These are phyloP conservation scores for Polyploca ridens DNA, from an alignment of 2,888 invertebrate species.

Conservation along the genomic window DNA sequence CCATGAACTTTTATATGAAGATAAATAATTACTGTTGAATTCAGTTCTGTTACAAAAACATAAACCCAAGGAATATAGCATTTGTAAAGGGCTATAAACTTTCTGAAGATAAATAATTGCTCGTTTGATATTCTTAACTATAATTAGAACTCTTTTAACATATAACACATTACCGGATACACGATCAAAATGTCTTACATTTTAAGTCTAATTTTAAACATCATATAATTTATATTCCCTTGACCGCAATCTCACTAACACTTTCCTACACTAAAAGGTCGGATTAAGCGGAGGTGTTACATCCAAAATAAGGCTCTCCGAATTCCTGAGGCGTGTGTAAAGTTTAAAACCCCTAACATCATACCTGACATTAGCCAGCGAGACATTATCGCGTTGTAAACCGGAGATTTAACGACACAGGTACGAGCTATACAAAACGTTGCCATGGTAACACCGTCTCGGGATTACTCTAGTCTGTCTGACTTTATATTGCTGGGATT, in stretches of 20 bases:
- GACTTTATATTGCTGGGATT: conserved; percentile 1
- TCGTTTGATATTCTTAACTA: too few relatives aligned
- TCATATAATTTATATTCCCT: background rate
- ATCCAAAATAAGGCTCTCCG: background rate
- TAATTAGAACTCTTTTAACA: too few relatives aligned
- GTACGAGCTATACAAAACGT: conserved; percentile 40
- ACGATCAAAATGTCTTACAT: too few relatives aligned
- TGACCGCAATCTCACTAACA: background rate
- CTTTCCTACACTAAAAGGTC: background rate
- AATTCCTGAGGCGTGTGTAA: conserved; percentile 6
- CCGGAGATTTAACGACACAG: conserved; percentile 58
- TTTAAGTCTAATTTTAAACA: too few relatives aligned
- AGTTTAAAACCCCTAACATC: conserved; percentile 3
- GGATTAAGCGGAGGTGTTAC: background rate
- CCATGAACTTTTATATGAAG: too few relatives aligned
- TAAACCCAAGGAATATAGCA: too few relatives aligned
- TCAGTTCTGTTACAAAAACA: too few relatives aligned
- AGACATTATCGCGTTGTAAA: conserved; percentile 65
- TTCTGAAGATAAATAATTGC: too few relatives aligned
- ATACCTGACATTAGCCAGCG: conserved; percentile 18
- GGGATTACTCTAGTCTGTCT: conserved; percentile 1
- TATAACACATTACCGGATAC: too few relatives aligned
- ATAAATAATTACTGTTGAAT: too few relatives aligned
- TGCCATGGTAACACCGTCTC: conserved; percentile 32
- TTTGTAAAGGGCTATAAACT: too few relatives aligned